Evolutionary conservation across 2,888 invertebrate species (phyloP).

Genomic region (Sinopyrophorus schimmeli): DNA sequence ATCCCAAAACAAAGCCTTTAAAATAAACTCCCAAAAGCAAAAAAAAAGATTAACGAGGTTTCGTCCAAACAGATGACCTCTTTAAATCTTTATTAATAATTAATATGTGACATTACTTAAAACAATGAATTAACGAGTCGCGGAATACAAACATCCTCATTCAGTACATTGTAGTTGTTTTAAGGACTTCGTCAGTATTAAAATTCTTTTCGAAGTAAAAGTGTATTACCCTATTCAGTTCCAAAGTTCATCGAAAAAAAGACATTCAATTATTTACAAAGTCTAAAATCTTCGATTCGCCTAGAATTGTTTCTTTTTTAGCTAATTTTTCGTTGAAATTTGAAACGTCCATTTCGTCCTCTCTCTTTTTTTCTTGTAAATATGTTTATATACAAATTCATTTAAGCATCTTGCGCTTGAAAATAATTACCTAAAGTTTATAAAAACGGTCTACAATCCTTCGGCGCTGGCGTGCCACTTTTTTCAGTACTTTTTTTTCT

Average conservation of each 20-base stretch:
- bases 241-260: constrained; percentile 52
- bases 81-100: constrained; percentile 47
- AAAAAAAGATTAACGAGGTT: no score
- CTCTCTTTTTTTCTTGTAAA: constrained; percentile 5
- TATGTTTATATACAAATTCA: constrained; percentile 25
- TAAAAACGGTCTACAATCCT: constrained; percentile 21
- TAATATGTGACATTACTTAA: constrained; percentile 53
- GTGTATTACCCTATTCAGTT: constrained; percentile 33
- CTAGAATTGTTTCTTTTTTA: constrained; percentile 13
- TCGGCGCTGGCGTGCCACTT: constrained; percentile 28
- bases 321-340: constrained; percentile 51
- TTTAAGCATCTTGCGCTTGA: constrained; percentile 26
- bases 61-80: constrained; percentile 6
- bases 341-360: constrained; percentile 47
- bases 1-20: no score
- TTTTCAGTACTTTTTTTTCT: constrained; percentile 1
- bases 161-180: constrained; percentile 28
- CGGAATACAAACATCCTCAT: constrained; percentile 33
- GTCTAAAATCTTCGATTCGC: constrained; percentile 21
- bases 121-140: constrained; percentile 46
- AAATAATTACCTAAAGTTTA: constrained; percentile 22
- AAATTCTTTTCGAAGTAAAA: constrained; percentile 26
- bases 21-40: no score
- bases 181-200: constrained; percentile 26
- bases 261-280: constrained; percentile 25